A percentile compares a stretch with the other conserved stretches of the same genome.
Evolutionary conservation across 2,888 invertebrate species (phyloP).

Genomic region (Griposia aprilina): DNA sequence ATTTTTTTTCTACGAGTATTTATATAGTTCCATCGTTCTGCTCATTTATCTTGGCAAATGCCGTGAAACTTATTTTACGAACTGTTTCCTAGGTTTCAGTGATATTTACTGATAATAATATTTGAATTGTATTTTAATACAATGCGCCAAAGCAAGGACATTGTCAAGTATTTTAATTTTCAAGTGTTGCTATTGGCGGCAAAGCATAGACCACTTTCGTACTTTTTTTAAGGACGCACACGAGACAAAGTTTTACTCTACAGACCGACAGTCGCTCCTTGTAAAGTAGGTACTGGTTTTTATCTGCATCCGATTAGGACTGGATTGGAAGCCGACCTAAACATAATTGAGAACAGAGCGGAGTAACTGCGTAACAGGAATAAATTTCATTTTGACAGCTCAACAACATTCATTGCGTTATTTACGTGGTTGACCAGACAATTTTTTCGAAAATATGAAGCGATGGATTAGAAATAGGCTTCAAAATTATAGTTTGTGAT

Average conservation of each 20-base stretch:
- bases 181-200: background rate
- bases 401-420: too few species aligned
- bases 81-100: background rate
- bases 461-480: too few species aligned
- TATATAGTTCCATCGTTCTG: background rate
- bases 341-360: too few species aligned
- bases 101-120: background rate
- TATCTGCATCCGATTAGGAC: background rate
- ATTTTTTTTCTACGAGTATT: background rate
- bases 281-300: background rate
- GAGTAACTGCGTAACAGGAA: too few species aligned
- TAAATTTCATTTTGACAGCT: too few species aligned
- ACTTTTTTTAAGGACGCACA: background rate
- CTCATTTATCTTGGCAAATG: constrained; percentile 4
- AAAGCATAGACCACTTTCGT: background rate
- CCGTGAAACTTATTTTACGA: constrained; percentile 4
- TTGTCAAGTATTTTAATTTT: background rate
- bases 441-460: too few species aligned
- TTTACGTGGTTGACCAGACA: too few species aligned
- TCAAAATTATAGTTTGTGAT: too few species aligned
- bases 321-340: background rate
- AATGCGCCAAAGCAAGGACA: background rate
- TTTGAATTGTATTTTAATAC: constrained; percentile 8
- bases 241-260: too few species aligned
- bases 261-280: background rate